Conservation (phyloP, 2,797 vertebrate species). For the Poeciliopsis presidionis region DNA sequence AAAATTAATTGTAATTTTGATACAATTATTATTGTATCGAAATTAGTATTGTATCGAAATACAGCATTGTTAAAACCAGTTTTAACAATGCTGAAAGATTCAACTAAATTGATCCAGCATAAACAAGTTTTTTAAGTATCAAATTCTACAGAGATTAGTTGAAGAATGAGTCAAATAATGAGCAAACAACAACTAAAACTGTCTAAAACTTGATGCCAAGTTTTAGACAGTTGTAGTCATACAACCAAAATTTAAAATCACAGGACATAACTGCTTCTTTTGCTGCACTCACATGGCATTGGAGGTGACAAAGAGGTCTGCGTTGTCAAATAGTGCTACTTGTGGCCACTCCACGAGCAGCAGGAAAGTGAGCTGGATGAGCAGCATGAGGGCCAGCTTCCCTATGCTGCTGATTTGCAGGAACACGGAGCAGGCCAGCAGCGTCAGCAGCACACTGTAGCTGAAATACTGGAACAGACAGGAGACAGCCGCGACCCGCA, state of each 20-base stretch:
- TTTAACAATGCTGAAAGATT: background rate
- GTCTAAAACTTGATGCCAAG: background rate
- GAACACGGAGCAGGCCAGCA: slow-evolving; percentile 96
- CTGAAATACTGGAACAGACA: slow-evolving; percentile 86
- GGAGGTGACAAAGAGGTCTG: slow-evolving; percentile 91
- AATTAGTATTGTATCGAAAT: too few species aligned
- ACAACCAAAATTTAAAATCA: background rate
- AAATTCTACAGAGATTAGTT: background rate
- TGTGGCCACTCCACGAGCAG: slow-evolving; percentile 91
- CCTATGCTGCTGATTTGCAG: slow-evolving; percentile 97
- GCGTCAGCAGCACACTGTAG: slow-evolving; percentile 91
- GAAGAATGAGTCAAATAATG: background rate
- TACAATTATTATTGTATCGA: background rate
- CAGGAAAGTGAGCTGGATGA: slow-evolving; percentile 90
- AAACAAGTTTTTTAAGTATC: too few species aligned
- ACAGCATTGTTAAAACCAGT: background rate
- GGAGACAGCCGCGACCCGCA: slow-evolving; percentile 22
- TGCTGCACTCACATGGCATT: slow-evolving; percentile 88
- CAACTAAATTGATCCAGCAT: background rate
- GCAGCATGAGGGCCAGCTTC: slow-evolving; percentile 91
- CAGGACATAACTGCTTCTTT: background rate
- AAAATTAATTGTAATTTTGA: background rate
- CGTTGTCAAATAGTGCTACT: slow-evolving; percentile 91
- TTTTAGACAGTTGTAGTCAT: background rate
- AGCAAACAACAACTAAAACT: background rate